These are phyloP conservation scores for Pseudobourletiella spinata DNA, from an alignment of 1,140 invertebrate species.

Conservation along the genomic window DNA sequence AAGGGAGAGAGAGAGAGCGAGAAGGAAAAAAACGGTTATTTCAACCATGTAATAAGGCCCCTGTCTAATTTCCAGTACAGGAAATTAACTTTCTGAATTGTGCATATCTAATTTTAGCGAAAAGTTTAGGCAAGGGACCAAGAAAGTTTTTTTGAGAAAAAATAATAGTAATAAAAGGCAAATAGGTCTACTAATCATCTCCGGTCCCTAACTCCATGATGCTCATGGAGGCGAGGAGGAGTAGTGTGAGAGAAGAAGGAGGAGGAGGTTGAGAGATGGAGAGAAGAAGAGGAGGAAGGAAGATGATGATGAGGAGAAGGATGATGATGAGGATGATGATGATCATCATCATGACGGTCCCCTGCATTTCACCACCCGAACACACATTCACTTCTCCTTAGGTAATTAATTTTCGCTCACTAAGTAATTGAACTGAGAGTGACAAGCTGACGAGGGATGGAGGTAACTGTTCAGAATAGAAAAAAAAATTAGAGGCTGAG, in stretches of 20 bases:
- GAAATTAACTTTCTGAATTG: slow-evolving; percentile 38
- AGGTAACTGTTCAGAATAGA: slow-evolving; percentile 25
- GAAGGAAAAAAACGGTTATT: slow-evolving; percentile 31
- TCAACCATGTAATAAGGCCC: slow-evolving; percentile 36
- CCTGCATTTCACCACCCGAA: slow-evolving; percentile 14
- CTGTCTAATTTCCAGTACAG: slow-evolving; percentile 32
- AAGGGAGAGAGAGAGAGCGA: slow-evolving; percentile 10
- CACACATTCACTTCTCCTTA: slow-evolving; percentile 27
- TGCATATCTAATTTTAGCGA: slow-evolving; percentile 37
- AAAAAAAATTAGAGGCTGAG: slow-evolving; percentile 17
- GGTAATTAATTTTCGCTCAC: slow-evolving; percentile 37
- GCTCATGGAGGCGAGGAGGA: too few species aligned
- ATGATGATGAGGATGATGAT: background rate
- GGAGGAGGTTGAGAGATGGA: slow-evolving; percentile 1
- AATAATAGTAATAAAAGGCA: slow-evolving; percentile 37
- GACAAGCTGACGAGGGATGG: slow-evolving; percentile 36
- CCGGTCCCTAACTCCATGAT: slow-evolving; percentile 8
- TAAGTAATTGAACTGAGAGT: slow-evolving; percentile 36
- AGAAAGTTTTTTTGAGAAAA: slow-evolving; percentile 31
- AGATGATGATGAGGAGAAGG: background rate
- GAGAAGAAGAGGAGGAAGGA: background rate
- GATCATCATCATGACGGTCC: too few species aligned
- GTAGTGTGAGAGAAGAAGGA: background rate
- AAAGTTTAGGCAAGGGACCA: slow-evolving; percentile 25
- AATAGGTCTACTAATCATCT: slow-evolving; percentile 36